Conservation (phyloP, 2,888 invertebrate genomes). For the Cotesia congregata region DNA sequence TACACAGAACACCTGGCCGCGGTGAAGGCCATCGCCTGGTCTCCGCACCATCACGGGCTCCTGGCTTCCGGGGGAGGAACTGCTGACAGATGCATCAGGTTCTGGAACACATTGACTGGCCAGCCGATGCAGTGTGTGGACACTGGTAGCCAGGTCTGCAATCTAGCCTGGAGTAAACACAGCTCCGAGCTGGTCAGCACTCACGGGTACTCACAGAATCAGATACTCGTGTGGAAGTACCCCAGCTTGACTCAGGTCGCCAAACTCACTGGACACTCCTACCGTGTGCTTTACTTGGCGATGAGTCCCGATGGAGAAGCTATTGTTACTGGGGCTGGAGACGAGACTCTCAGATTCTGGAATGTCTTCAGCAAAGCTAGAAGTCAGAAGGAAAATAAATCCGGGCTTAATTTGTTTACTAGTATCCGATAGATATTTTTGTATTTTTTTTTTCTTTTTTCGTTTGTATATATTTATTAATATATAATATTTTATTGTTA, state of each 20-base stretch:
- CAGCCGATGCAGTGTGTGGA: constrained; percentile 99
- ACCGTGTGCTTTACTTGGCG: constrained; percentile 94
- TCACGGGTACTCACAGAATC: constrained; percentile 98
- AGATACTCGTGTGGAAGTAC: constrained; percentile 99
- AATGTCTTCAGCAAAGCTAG: constrained; percentile 98
- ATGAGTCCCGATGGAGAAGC: constrained; percentile 98
- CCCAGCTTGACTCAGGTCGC: constrained; percentile 97
- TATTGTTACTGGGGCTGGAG: constrained; percentile 98
- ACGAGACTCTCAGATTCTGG: constrained; percentile 98
- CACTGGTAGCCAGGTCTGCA: constrained; percentile 98
- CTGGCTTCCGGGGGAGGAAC: constrained; percentile 99
- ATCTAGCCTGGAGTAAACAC: constrained; percentile 98
- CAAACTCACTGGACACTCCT: constrained; percentile 96
- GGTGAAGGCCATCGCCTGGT: constrained; percentile 99
- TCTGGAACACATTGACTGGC: constrained; percentile 98
- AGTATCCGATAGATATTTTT: constrained; percentile 79
- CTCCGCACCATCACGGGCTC: constrained; percentile 97
- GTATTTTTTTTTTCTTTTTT: constrained; percentile 7
- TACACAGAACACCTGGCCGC: constrained; percentile 98
- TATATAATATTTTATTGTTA: constrained; percentile 5
- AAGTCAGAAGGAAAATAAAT: constrained; percentile 93
- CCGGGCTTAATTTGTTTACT: constrained; percentile 92
- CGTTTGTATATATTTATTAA: background rate
- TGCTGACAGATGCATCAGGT: constrained; percentile 95
- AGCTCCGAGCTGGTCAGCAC: constrained; percentile 97